These are phyloP conservation scores for Platysteira castanea DNA, from an alignment of 2,113 vertebrate genomes.

Conservation along the genomic window DNA sequence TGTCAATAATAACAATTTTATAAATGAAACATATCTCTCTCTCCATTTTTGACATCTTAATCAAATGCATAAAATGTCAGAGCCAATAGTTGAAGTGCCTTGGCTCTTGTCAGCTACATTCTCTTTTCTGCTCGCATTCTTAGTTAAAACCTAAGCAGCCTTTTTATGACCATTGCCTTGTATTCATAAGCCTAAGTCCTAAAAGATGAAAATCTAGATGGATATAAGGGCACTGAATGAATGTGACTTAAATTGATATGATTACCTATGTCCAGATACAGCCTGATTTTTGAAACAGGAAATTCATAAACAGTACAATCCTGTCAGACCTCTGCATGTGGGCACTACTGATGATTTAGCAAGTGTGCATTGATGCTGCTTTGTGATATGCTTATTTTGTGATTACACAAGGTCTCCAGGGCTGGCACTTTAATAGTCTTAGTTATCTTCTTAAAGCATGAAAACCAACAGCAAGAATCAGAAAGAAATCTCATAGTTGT, in stretches of 20 bases:
- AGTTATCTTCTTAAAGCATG: neutral
- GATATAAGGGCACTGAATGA: neutral
- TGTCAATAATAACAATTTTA: neutral
- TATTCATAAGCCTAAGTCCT: neutral
- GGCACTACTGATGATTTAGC: neutral
- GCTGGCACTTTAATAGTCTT: neutral
- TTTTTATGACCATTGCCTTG: neutral
- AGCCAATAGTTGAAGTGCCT: neutral
- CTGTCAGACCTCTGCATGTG: neutral
- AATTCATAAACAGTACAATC: neutral
- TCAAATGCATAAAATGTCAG: neutral
- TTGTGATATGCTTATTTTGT: neutral
- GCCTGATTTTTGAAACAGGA: neutral
- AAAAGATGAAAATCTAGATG: neutral
- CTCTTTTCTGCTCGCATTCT: neutral
- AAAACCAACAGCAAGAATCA: neutral
- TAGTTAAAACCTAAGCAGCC: neutral
- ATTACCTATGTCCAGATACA: neutral
- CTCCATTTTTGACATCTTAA: neutral
- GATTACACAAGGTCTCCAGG: neutral
- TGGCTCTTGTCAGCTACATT: neutral
- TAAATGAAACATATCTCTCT: neutral
- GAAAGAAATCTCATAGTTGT: neutral
- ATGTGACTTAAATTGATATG: neutral
- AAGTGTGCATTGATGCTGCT: neutral